A percentile compares a stretch with the other conserved stretches of the same genome.
phyloP scores from a whole-genome alignment of 2,797 vertebrate genomes.

The Stomatorhinus walkeri region DNA sequence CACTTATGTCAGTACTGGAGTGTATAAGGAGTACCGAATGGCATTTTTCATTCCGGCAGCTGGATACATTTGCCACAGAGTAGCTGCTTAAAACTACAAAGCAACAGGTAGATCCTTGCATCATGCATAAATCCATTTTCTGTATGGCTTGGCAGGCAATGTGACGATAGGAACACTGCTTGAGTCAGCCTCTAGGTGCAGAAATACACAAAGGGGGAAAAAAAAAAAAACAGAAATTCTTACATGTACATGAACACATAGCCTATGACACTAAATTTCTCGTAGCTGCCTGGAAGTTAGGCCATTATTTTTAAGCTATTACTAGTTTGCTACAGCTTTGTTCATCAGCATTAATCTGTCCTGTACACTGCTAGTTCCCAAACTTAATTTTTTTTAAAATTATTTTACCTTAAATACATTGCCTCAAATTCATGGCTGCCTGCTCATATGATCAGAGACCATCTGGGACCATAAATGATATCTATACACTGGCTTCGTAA shows the following conservation, averaged over 20 bases:
- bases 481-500: background rate
- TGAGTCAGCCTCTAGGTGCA: background rate
- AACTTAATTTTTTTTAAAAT: background rate
- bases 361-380: background rate
- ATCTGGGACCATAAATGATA: background rate
- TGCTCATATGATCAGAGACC: background rate
- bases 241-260: background rate
- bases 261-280: background rate
- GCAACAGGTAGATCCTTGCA: background rate
- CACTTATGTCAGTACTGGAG: background rate
- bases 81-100: background rate
- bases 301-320: background rate
- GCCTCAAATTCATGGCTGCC: background rate
- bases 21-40: background rate
- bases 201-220: background rate
- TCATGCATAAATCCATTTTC: background rate
- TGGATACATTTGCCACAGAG: background rate
- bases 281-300: background rate
- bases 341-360: background rate
- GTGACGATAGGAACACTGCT: background rate
- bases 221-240: background rate
- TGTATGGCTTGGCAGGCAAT: background rate
- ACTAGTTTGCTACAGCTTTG: background rate
- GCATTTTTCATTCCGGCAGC: background rate
- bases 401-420: background rate